Percentiles rank a stretch among this genome's conserved stretches.
Evolutionary conservation across 2,888 invertebrate genomes (phyloP).

Genomic region (Harpagoxenus sublaevis): DNA sequence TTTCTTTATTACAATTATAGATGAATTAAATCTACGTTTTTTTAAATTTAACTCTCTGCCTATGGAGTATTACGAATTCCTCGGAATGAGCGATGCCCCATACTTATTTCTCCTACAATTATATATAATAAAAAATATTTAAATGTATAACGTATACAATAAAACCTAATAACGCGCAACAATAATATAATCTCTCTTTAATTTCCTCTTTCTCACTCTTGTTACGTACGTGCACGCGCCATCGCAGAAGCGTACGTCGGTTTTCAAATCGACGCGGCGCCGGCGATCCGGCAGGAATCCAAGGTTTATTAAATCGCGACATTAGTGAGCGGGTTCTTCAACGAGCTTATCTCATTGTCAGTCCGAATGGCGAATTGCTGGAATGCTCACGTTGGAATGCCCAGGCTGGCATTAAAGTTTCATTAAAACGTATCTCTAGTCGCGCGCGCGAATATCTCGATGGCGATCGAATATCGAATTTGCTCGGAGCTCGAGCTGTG

Average conservation of each 20-base stretch:
- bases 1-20: neutral
- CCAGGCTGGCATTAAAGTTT: constrained; percentile 14
- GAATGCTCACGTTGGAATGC: neutral
- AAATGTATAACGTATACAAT: no score
- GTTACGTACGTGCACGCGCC: no score
- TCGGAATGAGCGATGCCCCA: no score
- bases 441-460: constrained; percentile 23
- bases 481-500: constrained; percentile 6
- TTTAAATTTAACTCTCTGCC: neutral
- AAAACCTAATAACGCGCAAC: no score
- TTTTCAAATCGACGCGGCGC: neutral
- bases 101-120: no score
- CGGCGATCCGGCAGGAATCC: neutral
- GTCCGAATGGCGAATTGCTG: neutral
- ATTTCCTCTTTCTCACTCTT: no score
- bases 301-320: neutral
- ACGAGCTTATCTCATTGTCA: neutral
- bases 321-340: constrained; percentile 43
- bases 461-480: constrained; percentile 52
- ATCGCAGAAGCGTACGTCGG: no score
- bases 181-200: no score
- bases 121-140: no score
- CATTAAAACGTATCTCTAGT: constrained; percentile 9
- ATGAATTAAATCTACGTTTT: neutral
- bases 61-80: no score